Evolutionary conservation across 2,888 invertebrate species (phyloP).

Genomic region (Lepidonotus clava): DNA sequence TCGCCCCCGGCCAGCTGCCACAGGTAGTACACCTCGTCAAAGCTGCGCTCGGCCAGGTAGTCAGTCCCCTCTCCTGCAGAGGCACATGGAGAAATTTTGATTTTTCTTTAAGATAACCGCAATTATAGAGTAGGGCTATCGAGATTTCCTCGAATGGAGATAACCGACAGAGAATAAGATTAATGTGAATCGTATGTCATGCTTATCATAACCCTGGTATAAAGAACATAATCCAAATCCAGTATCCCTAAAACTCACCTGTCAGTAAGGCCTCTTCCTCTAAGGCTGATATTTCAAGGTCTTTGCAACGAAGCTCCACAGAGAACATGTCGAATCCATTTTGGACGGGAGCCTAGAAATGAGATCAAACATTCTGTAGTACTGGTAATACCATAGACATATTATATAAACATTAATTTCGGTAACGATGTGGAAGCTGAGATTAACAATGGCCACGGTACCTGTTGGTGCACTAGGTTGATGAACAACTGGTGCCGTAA

Average conservation of each 20-base stretch:
- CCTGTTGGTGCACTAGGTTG: conserved; percentile 65
- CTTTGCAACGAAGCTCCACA: conserved; percentile 70
- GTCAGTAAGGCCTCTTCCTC: conserved; percentile 46
- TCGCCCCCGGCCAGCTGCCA: conserved; percentile 98
- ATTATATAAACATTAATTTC: background rate
- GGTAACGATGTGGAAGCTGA: background rate
- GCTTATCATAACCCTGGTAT: no score
- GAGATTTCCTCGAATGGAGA: no score
- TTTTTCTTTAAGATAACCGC: no score
- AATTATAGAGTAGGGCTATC: no score
- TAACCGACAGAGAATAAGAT: no score
- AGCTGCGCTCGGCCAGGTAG: conserved; percentile 81
- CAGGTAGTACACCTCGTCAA: conserved; percentile 94
- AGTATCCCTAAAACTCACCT: no score
- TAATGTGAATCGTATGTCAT: no score
- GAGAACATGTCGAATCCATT: conserved; percentile 74
- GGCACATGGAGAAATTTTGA: no score
- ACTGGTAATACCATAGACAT: background rate
- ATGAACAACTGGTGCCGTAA: conserved; percentile 69
- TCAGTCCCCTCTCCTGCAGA: conserved; percentile 68
- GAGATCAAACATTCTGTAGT: background rate
- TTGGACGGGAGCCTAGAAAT: conserved; percentile 66
- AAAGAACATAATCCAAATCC: no score
- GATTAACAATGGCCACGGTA: conserved; percentile 56
- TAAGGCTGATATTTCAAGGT: conserved; percentile 70